phyloP scores from a whole-genome alignment of 2,113 vertebrate species.

The Pseudopodoces humilis region DNA sequence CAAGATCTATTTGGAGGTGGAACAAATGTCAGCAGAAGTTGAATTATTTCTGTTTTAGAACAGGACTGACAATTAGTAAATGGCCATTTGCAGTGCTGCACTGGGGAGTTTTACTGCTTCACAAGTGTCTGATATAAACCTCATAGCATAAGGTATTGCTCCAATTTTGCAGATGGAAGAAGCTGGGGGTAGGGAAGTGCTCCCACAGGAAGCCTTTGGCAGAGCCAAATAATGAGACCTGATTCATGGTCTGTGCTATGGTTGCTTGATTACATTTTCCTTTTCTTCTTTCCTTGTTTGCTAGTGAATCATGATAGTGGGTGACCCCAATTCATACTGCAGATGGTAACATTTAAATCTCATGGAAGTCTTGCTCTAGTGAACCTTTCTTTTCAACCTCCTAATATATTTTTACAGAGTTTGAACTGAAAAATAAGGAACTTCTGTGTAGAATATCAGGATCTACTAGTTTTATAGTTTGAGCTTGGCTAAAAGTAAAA shows the following conservation, averaged over 20 bases:
- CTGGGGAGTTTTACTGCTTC: not conserved
- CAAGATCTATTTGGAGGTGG: not conserved
- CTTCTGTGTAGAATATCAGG: not conserved
- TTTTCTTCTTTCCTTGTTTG: constrained; percentile 18
- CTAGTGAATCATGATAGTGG: constrained; percentile 4
- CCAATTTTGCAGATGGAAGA: not conserved
- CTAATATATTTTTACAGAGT: not conserved
- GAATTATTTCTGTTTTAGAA: not conserved
- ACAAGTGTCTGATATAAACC: not conserved
- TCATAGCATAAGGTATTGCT: not conserved
- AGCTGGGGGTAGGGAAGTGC: not conserved
- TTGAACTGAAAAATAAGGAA: not conserved
- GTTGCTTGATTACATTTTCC: constrained; percentile 33
- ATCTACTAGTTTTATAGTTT: not conserved
- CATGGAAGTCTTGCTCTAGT: not conserved
- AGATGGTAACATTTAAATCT: constrained; percentile 40
- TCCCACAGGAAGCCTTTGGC: constrained; percentile 12
- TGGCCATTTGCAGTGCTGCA: not conserved
- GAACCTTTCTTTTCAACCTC: not conserved
- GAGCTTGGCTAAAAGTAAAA: not conserved
- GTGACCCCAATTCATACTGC: constrained; percentile 19
- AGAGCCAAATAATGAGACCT: not conserved
- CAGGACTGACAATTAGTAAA: not conserved
- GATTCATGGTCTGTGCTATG: constrained; percentile 19
- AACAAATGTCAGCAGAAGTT: not conserved